Percentiles rank a stretch among this genome's conserved stretches.
These are phyloP conservation scores for Chelonia mydas DNA, from an alignment of 2,797 vertebrate species.

Conservation along the genomic window DNA sequence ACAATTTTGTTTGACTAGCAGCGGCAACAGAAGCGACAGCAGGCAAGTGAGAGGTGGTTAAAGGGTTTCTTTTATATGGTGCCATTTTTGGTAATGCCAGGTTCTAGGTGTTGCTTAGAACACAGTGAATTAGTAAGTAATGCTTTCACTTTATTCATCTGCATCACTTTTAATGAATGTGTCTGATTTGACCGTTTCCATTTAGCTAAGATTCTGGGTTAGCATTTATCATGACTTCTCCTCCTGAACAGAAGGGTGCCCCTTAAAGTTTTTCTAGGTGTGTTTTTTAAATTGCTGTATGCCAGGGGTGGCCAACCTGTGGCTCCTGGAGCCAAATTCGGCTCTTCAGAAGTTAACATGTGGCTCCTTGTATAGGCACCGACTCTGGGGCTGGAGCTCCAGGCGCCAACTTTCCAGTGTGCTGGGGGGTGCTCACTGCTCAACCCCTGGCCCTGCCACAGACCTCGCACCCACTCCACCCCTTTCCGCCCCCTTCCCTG, in stretches of 20 bases:
- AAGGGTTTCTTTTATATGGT: conserved; percentile 13
- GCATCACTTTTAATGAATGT: not conserved
- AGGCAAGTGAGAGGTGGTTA: not conserved
- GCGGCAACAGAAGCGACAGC: not conserved
- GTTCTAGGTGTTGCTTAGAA: not conserved
- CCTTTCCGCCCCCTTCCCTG: too few species aligned
- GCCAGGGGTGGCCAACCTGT: too few species aligned
- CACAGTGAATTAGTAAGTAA: not conserved
- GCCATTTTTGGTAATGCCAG: not conserved
- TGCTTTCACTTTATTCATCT: not conserved
- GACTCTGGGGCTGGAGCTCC: too few species aligned
- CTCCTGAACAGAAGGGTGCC: not conserved
- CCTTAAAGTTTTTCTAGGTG: too few species aligned
- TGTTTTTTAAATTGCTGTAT: not conserved
- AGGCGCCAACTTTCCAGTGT: too few species aligned
- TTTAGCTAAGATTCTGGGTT: not conserved
- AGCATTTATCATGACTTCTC: not conserved
- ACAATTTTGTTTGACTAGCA: not conserved
- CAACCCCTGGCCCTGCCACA: too few species aligned
- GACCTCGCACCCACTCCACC: too few species aligned
- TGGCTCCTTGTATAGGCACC: too few species aligned
- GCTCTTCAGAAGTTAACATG: too few species aligned
- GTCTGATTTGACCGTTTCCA: not conserved
- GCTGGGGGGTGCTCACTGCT: too few species aligned
- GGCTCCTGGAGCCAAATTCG: too few species aligned